phyloP scores from a whole-genome alignment of 1,140 invertebrate genomes.

The Cyclina sinensis region DNA sequence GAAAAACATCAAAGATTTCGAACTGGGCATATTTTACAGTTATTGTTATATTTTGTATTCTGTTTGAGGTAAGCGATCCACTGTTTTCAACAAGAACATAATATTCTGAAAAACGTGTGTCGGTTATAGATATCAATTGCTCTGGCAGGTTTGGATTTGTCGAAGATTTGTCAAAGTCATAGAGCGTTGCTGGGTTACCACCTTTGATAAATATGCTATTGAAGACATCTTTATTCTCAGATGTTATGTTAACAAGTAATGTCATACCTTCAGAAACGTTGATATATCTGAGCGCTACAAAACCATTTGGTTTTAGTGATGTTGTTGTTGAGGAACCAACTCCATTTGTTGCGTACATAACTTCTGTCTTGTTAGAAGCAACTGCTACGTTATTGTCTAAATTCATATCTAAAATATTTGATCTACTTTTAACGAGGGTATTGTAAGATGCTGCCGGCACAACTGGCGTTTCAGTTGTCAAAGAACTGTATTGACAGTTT shows the following conservation, averaged over 20 bases:
- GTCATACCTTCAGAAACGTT: conserved; percentile 4
- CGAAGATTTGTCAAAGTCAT: conserved; percentile 32
- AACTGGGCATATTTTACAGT: conserved; percentile 19
- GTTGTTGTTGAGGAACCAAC: not conserved
- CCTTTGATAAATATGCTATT: not conserved
- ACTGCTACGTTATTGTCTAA: conserved; percentile 30
- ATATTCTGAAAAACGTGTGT: conserved; percentile 1
- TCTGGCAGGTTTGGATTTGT: not conserved
- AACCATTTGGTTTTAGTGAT: not conserved
- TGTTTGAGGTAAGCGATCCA: not conserved
- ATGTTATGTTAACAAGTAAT: conserved; percentile 9
- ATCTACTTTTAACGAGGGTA: conserved; percentile 16
- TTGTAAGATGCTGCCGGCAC: not conserved
- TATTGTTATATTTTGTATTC: not conserved
- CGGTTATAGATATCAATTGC: not conserved
- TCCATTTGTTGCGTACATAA: not conserved
- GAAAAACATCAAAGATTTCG: conserved; percentile 14
- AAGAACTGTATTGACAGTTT: not conserved
- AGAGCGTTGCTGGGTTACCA: conserved; percentile 20
- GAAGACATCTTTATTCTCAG: not conserved
- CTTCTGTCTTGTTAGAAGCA: not conserved
- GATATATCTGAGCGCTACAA: not conserved
- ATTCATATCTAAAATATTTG: conserved; percentile 30
- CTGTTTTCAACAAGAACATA: conserved; percentile 11
- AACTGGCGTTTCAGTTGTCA: not conserved